Base-by-base conservation (phyloP, 2,888 invertebrate species). In the Drosophila buzzatii region DNA sequence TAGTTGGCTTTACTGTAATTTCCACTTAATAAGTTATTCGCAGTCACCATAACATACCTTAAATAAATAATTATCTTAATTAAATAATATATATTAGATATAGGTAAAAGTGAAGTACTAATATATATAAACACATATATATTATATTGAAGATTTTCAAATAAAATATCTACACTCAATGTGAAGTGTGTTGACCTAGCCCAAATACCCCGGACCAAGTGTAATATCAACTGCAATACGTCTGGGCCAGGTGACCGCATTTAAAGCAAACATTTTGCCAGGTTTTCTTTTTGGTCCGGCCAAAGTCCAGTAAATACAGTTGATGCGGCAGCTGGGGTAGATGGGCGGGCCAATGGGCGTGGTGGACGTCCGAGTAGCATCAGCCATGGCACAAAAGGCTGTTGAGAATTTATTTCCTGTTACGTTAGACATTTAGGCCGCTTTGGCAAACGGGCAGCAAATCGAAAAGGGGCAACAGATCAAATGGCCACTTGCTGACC, bases 361-460 rank as follows among this genome's bases (percentile, higher is more conserved):
- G 65, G 8, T 44, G 68, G 39, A 51, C 35, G 55, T 27, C 33
- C 44, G 47, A 56, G 27, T 51, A 47, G 51, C 69, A 58, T 53
- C 55, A 47, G 59, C 35, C 53, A 35, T 7, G 51, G 61, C 70
- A 85, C 69, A 79, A 85, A 73, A 73, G 75, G 74, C 80, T 75
- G 88, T 81, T 85, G 76, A 87, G 82, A 82, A 89, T 86, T 85
- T 89, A 87, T 89, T 89, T 89, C 81, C 88, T 87, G 85, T 85
- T 82, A 62, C 71, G 60, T 79, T 72, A 73, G 75, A 84, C 79
- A 89, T 89, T 85, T 83, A 70, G 85, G 85, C 76, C 82, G 85
- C 80, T 82, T 80, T 75, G 71, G 66, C 59, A 18, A 59, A 70
- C 58, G 66, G 66, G 55, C 59, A 52, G 55, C 61, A 62, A 79